A percentile compares a stretch with the other conserved stretches of the same genome.
phyloP scores from a whole-genome alignment of 2,113 vertebrate species.

The Oxyura jamaicensis region DNA sequence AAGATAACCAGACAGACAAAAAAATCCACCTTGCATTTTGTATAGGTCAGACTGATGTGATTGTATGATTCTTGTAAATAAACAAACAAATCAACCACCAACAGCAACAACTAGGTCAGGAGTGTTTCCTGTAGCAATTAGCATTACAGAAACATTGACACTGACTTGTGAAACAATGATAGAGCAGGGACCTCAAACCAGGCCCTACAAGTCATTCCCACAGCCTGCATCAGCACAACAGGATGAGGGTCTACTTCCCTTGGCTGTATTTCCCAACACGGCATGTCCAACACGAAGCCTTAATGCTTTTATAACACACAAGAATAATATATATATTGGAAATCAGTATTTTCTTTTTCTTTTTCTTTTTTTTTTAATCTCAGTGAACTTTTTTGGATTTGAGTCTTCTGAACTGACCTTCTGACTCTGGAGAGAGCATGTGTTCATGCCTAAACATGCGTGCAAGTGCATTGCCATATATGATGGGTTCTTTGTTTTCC shows the following conservation, averaged over 20 bases:
- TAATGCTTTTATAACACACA: rapidly evolving
- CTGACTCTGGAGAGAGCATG: rapidly evolving
- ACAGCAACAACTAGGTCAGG: neutral
- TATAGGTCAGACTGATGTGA: neutral
- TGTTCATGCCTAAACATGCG: too few relatives aligned
- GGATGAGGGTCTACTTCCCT: rapidly evolving
- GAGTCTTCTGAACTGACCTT: neutral
- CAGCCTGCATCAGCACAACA: neutral
- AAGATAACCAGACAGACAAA: rapidly evolving
- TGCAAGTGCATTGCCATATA: rapidly evolving
- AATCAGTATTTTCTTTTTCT: neutral
- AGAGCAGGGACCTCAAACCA: neutral
- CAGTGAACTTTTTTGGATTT: rapidly evolving
- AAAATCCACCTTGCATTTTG: neutral
- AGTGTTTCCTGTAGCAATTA: neutral
- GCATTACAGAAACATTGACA: neutral
- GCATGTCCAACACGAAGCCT: neutral
- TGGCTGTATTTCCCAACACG: neutral
- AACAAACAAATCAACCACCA: neutral
- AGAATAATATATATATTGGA: neutral
- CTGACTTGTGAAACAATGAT: neutral
- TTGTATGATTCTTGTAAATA: neutral
- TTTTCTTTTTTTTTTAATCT: neutral
- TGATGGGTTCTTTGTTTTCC: neutral
- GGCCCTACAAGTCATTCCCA: neutral